A percentile compares a stretch with the other conserved stretches of the same genome.
phyloP scores from a whole-genome alignment of 2,113 vertebrate genomes.

The Hirundichthys speculiger region DNA sequence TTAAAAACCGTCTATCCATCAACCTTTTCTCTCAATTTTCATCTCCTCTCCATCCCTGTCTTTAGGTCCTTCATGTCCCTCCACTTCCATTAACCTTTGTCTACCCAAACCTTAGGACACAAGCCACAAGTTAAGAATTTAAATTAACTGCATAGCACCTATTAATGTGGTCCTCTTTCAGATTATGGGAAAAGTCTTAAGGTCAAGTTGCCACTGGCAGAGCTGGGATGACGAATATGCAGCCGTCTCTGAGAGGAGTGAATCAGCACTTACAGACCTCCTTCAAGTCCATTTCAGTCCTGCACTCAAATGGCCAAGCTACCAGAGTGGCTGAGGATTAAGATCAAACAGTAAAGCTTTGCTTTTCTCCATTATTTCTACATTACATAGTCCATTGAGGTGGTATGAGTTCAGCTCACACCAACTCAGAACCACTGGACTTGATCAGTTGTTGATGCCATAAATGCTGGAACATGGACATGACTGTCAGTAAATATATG shows the following conservation, averaged over 20 bases:
- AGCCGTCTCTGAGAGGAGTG: constrained; percentile 17
- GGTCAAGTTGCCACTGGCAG: constrained; percentile 14
- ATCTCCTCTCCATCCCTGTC: background rate
- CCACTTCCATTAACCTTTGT: constrained; percentile 21
- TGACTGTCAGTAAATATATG: no score
- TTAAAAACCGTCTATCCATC: constrained; percentile 29
- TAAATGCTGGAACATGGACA: no score
- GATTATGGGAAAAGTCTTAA: constrained; percentile 12
- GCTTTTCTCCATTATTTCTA: no score
- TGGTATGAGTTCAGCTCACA: no score
- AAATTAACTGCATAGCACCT: constrained; percentile 50
- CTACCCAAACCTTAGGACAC: constrained; percentile 45
- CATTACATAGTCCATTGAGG: no score
- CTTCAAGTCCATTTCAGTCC: constrained; percentile 5
- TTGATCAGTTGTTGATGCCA: no score
- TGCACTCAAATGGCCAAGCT: background rate
- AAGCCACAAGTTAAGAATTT: constrained; percentile 49
- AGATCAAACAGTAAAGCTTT: no score
- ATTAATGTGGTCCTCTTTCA: constrained; percentile 45
- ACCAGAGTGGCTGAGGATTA: background rate
- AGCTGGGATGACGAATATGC: background rate
- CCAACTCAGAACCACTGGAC: no score
- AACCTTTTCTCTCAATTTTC: background rate
- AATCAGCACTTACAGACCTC: constrained; percentile 20
- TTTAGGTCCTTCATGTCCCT: constrained; percentile 10